Evolutionary conservation across 2,888 invertebrate genomes (phyloP), one percentile per base, ranked within the genome.

Genomic region (Panzeria rudis): DNA sequence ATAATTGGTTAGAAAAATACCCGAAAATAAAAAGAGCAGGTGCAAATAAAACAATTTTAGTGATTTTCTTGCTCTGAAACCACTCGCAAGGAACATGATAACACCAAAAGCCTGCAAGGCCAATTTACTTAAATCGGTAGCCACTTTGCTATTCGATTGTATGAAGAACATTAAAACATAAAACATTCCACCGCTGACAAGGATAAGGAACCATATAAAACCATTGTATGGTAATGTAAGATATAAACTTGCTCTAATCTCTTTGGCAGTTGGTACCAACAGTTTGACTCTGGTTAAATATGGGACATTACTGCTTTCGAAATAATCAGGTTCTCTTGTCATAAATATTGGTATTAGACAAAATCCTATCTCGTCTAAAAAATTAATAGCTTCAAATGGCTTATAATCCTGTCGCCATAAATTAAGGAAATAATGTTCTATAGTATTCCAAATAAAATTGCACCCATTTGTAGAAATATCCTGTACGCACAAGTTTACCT

Each of bases 1-100:
- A 13, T 38, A 71, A 29, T 76, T 82, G 15, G 82, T 76, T 4
- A 76, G 25, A 41, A 82, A 76, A 1, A 82, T 50, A 0, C 82
- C 82, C 2, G 71, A 56, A 29, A 82, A 76, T 7, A 82, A 17
- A 15, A 75, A 64, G 0, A 82, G 15, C 25, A 82, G 11, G 25
- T 44, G 11, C 1, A 76, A n/a, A 32, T 6, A 5, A 38, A 64
- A 82, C 8, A 54, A 17, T 73, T 47, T 47, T 0, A 50, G 0
- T 1, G 47, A 35, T 47, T 47, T 73, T 2, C n/a, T 23, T 0
- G 3, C 32, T 0, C 47, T 9, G 3, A 25, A 23, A 15, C 15
- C 47, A 23, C n/a, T 11, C 2, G 56, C 13, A 9, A 82, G 11
- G 20, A 82, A 82, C 11, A 82, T 38, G 0, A 82, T 50, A 0